Conservation (phyloP, 1,140 invertebrate species). For the Anadara kagoshimensis region DNA sequence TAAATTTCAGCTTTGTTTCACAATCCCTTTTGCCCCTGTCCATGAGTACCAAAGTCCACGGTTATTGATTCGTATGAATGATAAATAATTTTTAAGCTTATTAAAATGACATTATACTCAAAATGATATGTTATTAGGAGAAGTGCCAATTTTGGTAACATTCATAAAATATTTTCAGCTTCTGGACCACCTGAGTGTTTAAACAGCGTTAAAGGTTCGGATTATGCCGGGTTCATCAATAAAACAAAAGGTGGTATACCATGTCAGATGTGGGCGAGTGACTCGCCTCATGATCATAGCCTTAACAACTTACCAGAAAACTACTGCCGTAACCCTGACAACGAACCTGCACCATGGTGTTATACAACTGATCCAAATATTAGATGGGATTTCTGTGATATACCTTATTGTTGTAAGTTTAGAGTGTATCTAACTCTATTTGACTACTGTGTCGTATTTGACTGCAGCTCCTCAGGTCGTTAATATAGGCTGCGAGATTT, state of each 20-base stretch:
- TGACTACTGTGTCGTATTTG: too few relatives aligned
- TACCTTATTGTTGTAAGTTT: constrained; percentile 21
- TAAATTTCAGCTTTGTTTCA: too few relatives aligned
- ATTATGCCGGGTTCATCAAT: background rate
- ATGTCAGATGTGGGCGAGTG: constrained; percentile 18
- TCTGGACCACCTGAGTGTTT: background rate
- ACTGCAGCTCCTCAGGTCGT: too few relatives aligned
- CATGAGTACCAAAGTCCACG: too few relatives aligned
- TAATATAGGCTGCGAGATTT: too few relatives aligned
- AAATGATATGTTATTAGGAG: too few relatives aligned
- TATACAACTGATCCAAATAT: constrained; percentile 23
- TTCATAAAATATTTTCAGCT: background rate
- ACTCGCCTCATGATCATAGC: constrained; percentile 9
- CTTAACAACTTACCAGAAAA: constrained; percentile 1
- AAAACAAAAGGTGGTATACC: background rate
- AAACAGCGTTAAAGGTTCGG: background rate
- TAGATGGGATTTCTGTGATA: constrained; percentile 30
- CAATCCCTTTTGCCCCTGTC: too few relatives aligned
- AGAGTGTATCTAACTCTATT: too few relatives aligned
- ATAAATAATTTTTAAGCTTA: too few relatives aligned
- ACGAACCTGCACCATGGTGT: constrained; percentile 28
- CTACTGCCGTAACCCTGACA: constrained; percentile 18
- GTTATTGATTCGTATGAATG: too few relatives aligned
- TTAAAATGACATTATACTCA: too few relatives aligned
- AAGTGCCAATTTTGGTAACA: too few relatives aligned